These are phyloP conservation scores for Drosophila infuscata DNA, from an alignment of 2,888 invertebrate species.

Conservation along the genomic window DNA sequence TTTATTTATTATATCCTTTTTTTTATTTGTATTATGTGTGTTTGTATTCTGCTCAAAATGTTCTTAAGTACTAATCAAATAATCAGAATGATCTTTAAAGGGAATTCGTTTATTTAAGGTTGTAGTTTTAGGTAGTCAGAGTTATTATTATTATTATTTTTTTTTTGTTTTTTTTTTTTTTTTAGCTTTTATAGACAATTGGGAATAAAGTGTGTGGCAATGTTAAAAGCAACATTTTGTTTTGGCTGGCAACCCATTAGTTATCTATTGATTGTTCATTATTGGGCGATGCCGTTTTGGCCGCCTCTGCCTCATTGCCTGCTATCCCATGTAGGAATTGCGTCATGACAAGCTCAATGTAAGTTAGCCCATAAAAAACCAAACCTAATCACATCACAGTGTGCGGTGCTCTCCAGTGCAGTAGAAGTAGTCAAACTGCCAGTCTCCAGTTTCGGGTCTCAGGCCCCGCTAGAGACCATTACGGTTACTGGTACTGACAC, in stretches of 20 bases:
- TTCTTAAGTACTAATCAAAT: background rate
- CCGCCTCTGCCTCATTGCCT: slow-evolving; percentile 39
- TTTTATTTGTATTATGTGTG: background rate
- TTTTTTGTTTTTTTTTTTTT: too few relatives aligned
- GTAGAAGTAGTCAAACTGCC: slow-evolving; percentile 19
- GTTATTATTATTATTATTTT: too few relatives aligned
- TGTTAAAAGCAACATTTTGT: slow-evolving; percentile 12
- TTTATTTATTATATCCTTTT: background rate
- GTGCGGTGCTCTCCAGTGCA: slow-evolving; percentile 39
- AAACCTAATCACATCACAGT: slow-evolving; percentile 54
- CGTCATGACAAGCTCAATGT: slow-evolving; percentile 46
- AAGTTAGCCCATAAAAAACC: slow-evolving; percentile 52
- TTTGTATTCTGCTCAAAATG: background rate
- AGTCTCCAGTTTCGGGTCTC: slow-evolving; percentile 3
- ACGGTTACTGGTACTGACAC: slow-evolving; percentile 26
- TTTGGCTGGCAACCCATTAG: slow-evolving; percentile 37
- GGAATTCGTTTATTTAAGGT: background rate
- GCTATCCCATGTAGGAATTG: slow-evolving; percentile 51
- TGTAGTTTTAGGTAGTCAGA: background rate
- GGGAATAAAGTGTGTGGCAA: background rate
- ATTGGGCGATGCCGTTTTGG: slow-evolving; percentile 35
- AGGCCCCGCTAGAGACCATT: slow-evolving; percentile 39
- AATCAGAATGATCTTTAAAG: background rate
- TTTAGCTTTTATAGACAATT: background rate
- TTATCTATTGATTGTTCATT: slow-evolving; percentile 44